Evolutionary conservation across 2,888 invertebrate species (phyloP), one percentile per base, ranked within the genome.

Genomic region (Oscheius sp.): DNA sequence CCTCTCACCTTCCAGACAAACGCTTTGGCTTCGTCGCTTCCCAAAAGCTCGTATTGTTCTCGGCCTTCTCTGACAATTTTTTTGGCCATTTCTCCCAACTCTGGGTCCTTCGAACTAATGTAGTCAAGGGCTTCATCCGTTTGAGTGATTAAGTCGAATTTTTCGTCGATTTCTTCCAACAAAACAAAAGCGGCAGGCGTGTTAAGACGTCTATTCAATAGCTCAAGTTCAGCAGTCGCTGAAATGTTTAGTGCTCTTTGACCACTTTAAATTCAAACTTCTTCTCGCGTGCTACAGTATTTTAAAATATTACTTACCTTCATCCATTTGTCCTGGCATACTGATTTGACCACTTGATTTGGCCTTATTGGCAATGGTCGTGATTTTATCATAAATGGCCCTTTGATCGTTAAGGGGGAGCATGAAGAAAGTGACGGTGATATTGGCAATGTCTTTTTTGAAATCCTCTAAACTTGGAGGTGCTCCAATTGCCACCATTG

Each of bases 381-480:
- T 61, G 45, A 29, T 45, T 10, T 39, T 45, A 5, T 25, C 10
- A 27, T 25, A n/a, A 20, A 61, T 4, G n/a, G 8, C 15, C 42
- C 29, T 61, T 27, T 45, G 45, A 17, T 61, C 61, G 3, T 39
- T 27, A 17, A 61, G 42, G 20, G 61, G 61, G 6, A 61, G 45
- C 8, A 61, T 27, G 15, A 39, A 42, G 20, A 45, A 42, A 15
- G 15, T 17, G 31, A 31, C 31, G 5, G 61, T 61, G 2, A 61
- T 12, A 45, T 61, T 61, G 17, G 42, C 25, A n/a, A 61, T 20
- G 17, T 42, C 45, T 17, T 61, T 45, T 17, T 45, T 61, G 27
- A 61, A 39, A 10, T 61, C 61, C 6, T 61, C 61, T 3, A 57
- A 27, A 12, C 23, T 20, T 6, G 37, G 57, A 3, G 57, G 20